Base-by-base conservation (phyloP, 2,797 vertebrate species). In the Cichlasoma orientale region DNA sequence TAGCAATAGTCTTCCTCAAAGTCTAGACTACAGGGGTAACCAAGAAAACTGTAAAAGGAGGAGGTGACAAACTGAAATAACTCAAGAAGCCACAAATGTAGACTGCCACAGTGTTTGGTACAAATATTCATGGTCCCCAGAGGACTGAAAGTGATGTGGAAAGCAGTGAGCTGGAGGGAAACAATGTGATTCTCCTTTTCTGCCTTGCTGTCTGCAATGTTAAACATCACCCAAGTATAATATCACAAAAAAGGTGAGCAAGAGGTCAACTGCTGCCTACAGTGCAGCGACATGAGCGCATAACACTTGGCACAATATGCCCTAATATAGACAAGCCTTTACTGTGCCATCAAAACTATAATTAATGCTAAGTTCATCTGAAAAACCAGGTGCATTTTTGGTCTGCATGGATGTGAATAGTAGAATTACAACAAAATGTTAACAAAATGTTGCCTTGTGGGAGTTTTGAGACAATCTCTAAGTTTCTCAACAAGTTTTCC, bases 231-330 rank as follows among this genome's bases (percentile, higher is more conserved):
- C 47, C 25, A 1, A 11, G 54, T 10, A 72, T 52, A 77, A 73
- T 19, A 66, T 52, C 3, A 80, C 44, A 66, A 61, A 83, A 56
- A 38, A 57, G 52, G 74, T 56, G 47, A 83, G 56, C 81, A 82
- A 36, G 29, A 41, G 88, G 82, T 86, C 84, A 85, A 89, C 23
- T 29, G 69, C 16, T 78, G 82, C 82, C 75, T 58, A 41, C 54
- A 23, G 89, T 79, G 18, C 8, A 29, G 25, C 2, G 47, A 25
- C 41, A 12, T 31, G 59, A 66, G 16, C 66, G 70, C 61, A 70
- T 1, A 56, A 27, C 25, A 63, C 50, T 69, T 4, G 55, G 58
- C 76, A 74, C 27, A 50, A 72, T n/a, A 72, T 19, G 31, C 52
- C 25, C 55, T 3, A 41, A 78, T 27, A 57, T n/a, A 77, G 57